A percentile compares a stretch with the other conserved stretches of the same genome.
Evolutionary conservation across 2,888 invertebrate genomes (phyloP).

Genomic region (Tubulanus polymorphus): DNA sequence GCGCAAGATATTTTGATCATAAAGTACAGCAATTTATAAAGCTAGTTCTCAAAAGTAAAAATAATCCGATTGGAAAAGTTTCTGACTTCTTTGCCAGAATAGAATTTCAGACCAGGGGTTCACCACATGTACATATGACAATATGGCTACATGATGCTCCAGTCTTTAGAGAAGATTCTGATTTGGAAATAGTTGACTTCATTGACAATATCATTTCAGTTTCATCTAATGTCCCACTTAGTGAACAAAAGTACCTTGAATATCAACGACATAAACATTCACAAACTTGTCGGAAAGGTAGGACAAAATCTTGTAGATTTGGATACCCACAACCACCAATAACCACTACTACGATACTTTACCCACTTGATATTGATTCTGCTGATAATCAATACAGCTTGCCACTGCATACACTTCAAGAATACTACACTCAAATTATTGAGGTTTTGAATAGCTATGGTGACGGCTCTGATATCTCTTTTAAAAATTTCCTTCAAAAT

Average conservation of each 20-base stretch:
- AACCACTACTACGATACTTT: constrained; percentile 16
- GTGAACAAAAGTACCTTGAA: not conserved
- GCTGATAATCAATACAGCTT: not conserved
- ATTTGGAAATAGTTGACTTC: constrained; percentile 12
- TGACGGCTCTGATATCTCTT: constrained; percentile 1
- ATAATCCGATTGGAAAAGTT: constrained; percentile 16
- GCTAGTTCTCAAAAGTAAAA: constrained; percentile 7
- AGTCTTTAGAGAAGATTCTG: constrained; percentile 13
- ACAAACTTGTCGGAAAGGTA: constrained; percentile 16
- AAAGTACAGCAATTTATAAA: constrained; percentile 1
- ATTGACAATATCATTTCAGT: constrained; percentile 12
- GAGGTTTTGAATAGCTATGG: not conserved
- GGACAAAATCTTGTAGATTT: constrained; percentile 19
- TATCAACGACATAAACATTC: constrained; percentile 15
- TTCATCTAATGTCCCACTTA: not conserved
- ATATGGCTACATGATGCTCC: constrained; percentile 14
- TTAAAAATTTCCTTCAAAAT: constrained; percentile 11
- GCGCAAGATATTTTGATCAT: constrained; percentile 3
- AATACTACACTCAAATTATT: not conserved
- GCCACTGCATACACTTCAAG: too few species aligned
- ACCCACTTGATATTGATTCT: constrained; percentile 14
- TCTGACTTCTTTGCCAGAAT: constrained; percentile 8
- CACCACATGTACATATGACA: constrained; percentile 12
- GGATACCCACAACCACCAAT: constrained; percentile 22
- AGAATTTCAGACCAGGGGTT: constrained; percentile 12